Evolutionary conservation across 1,140 invertebrate genomes (phyloP).

Genomic region (Brachionus koreanus): DNA sequence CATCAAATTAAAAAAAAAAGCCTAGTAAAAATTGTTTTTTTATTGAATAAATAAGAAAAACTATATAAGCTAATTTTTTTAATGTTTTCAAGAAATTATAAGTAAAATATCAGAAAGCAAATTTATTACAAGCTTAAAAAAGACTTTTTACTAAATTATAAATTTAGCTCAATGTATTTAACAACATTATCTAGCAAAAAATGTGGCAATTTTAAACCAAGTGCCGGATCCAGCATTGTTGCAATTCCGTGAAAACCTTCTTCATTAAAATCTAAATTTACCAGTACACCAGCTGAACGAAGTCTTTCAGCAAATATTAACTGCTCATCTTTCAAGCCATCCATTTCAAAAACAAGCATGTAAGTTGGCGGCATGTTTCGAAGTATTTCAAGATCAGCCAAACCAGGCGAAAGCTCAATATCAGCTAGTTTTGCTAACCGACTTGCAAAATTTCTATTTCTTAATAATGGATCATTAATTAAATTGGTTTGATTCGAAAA

Average conservation of each 20-base stretch:
- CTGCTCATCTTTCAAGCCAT: conserved; percentile 23
- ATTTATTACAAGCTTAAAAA: not conserved
- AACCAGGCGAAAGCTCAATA: conserved; percentile 6
- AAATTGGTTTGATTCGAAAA: conserved; percentile 4
- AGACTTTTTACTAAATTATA: not conserved
- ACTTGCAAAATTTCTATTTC: not conserved
- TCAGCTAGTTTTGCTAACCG: not conserved
- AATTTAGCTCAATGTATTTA: not conserved
- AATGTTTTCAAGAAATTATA: not conserved
- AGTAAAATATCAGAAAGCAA: not conserved
- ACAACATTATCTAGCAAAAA: conserved; percentile 21
- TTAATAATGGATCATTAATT: not conserved
- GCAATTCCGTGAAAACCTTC: conserved; percentile 41
- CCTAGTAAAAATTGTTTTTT: too few relatives aligned
- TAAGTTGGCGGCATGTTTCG: not conserved
- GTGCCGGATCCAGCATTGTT: not conserved
- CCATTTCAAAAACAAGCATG: conserved; percentile 26
- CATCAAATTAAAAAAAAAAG: too few relatives aligned
- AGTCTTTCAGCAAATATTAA: conserved; percentile 33
- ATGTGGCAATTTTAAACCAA: conserved; percentile 15
- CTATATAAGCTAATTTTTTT: too few relatives aligned
- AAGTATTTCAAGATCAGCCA: conserved; percentile 21
- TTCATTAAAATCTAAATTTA: conserved; percentile 39
- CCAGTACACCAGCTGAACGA: not conserved
- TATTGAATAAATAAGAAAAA: too few relatives aligned